Base-by-base conservation (phyloP, 1,140 invertebrate species). In the Anadara kagoshimensis region DNA sequence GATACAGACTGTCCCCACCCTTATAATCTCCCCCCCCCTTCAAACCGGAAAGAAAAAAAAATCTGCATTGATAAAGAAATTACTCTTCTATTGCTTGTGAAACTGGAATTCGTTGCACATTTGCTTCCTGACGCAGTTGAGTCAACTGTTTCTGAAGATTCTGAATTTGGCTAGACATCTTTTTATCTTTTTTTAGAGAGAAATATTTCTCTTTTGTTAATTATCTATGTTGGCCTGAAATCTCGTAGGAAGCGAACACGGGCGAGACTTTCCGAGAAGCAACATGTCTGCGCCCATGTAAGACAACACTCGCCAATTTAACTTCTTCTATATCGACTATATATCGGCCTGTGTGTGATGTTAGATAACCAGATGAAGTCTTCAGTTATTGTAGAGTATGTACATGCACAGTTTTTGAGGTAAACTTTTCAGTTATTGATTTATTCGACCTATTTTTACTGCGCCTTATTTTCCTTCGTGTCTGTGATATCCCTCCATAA, bases 41-140 rank as follows among this genome's bases (percentile, higher is more conserved):
- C 7, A 2, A 36, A 36, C 7, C 29, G 2, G 29, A 7, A 36
- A 36, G 7, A 7, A 36, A 36, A 36, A 36, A 36, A 36, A 36
- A 36, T 3, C 29, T 36, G 29, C 29, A 36, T 36, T 36, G 2
- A 36, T n/a, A 36, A 36, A 36, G 29, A 36, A 36, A 87, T 89
- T 84, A 90, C 90, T 90, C 90, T 73, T 89, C 83, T 59, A 90
- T 89, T 3, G 90, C 89, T 76, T 90, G 83, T 20, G 89, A 90
- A 29, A 90, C 89, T 14, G 85, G 85, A 62, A 90, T 88, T 66
- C 89, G 74, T 54, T 87, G 81, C 22, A 90, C 83, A 73, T 81
- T 88, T 22, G 89, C 90, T 71, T 90, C 89, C 75, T 89, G 88
- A 61, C 87, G 82, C 20, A 90, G 83, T 78, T 90, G 90, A n/a